Base-by-base conservation (phyloP, 2,888 invertebrate genomes). In the Noctua comes region DNA sequence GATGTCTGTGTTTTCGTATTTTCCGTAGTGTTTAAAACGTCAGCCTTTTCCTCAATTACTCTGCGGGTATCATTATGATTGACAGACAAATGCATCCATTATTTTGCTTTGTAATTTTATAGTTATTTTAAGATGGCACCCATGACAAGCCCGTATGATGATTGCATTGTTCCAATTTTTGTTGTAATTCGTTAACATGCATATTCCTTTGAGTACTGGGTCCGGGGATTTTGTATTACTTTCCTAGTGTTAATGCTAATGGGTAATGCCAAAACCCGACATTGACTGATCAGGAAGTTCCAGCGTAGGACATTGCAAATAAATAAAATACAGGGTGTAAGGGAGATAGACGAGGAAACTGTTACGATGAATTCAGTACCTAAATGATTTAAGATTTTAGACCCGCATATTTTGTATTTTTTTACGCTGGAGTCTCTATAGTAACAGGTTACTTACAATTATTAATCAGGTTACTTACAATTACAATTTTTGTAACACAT, bases 21-120 rank as follows among this genome's bases (percentile, higher is more conserved):
- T 43, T 21, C 27, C 21, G 10, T 21, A 13, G 36, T 11, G 31
- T 66, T 66, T 66, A 21, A 48, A 48, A 18, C 2, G 8, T 18
- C 27, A 54, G 4, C 8, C 43, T 51, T 70, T 74, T 51, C 57
- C 36, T 51, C 5, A 31, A 46, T 18, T 2, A 36, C 0, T 13
- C 65, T 69, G 80, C 65, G 48, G 69, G 73, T 79, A 73, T 68
- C 36, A 79, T 79, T 21, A n/a, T 68, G 68, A 57, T 68, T 46
- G 59, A 27, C 46, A 40, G 8, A 18, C 2, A 57, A 73, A 73
- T 64, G 13, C 31, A 48, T 40, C 0, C n/a, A 59, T 24, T 40
- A 4, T 62, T 68, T 68, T 36, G 11, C 24, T 16, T 7, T 16
- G 36, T 54, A 18, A 48, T 77, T 69, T 46, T 6, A 18, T 46